These are phyloP conservation scores for Pomacea maculata DNA, from an alignment of 1,140 invertebrate species.

Conservation along the genomic window DNA sequence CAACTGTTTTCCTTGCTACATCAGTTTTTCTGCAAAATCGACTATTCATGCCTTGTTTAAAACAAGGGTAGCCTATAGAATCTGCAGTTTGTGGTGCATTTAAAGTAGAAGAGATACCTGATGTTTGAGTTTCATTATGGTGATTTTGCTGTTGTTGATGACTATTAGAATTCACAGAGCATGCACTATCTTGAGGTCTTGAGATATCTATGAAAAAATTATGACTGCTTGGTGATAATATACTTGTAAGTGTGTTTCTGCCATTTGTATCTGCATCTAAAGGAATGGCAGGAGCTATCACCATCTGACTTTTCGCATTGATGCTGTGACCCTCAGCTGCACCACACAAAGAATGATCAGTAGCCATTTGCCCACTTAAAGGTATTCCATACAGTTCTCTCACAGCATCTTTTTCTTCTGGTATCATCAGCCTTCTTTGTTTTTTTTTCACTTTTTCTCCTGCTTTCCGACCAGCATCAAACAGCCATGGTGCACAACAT, in stretches of 20 bases:
- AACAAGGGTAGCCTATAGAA: no score
- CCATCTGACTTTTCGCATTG: background rate
- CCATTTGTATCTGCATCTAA: background rate
- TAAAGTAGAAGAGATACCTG: background rate
- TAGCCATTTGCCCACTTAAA: background rate
- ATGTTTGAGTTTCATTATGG: background rate
- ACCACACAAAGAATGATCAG: background rate
- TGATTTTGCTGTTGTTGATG: background rate
- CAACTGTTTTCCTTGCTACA: no score
- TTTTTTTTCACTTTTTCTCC: slow-evolving; percentile 20
- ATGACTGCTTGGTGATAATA: background rate
- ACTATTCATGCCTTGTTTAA: no score
- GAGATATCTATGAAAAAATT: background rate
- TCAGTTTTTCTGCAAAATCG: no score
- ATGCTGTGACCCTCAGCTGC: background rate
- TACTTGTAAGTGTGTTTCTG: background rate
- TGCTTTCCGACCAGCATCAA: slow-evolving; percentile 15
- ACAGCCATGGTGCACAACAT: slow-evolving; percentile 17
- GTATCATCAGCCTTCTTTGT: background rate
- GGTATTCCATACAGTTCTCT: slow-evolving; percentile 20
- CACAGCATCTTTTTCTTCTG: slow-evolving; percentile 21
- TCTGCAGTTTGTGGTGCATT: no score
- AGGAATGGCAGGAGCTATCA: background rate
- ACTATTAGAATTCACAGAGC: background rate
- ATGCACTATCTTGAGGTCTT: background rate